phyloP scores from a whole-genome alignment of 2,113 vertebrate species.

The Sclerurus mexicanus region DNA sequence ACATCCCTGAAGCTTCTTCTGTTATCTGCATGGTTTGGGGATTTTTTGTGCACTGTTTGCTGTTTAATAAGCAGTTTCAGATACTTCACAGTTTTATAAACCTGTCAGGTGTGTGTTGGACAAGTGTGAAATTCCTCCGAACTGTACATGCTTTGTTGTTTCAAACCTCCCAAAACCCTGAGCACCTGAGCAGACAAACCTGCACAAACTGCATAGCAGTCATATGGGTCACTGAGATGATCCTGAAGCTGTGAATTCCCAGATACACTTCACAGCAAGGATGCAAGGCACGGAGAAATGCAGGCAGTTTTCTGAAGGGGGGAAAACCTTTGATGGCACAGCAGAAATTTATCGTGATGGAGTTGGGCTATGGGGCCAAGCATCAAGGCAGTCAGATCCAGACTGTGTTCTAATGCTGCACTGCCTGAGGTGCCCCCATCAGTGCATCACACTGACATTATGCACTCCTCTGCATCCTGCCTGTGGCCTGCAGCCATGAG shows the following conservation, averaged over 20 bases:
- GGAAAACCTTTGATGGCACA: accelerated
- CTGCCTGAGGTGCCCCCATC: accelerated
- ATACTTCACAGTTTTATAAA: not conserved
- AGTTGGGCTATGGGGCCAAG: not conserved
- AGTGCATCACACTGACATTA: not conserved
- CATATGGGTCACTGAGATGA: not conserved
- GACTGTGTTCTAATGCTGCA: not conserved
- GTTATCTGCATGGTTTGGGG: not conserved
- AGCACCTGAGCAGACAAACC: not conserved
- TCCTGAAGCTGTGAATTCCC: not conserved
- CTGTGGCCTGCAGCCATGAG: not conserved
- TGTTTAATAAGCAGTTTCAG: not conserved
- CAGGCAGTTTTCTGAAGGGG: not conserved
- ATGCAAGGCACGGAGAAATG: not conserved
- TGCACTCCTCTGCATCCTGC: not conserved
- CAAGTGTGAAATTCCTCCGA: not conserved
- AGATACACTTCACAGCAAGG: not conserved
- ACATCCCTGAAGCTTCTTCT: not conserved
- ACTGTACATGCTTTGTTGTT: not conserved
- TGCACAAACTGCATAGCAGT: not conserved
- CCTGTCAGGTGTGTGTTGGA: not conserved
- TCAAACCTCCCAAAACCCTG: not conserved
- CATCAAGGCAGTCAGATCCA: not conserved
- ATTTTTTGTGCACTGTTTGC: not conserved
- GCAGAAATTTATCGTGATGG: not conserved